Conservation (phyloP, 1,140 invertebrate genomes). For the Trichogramma pretiosum region DNA sequence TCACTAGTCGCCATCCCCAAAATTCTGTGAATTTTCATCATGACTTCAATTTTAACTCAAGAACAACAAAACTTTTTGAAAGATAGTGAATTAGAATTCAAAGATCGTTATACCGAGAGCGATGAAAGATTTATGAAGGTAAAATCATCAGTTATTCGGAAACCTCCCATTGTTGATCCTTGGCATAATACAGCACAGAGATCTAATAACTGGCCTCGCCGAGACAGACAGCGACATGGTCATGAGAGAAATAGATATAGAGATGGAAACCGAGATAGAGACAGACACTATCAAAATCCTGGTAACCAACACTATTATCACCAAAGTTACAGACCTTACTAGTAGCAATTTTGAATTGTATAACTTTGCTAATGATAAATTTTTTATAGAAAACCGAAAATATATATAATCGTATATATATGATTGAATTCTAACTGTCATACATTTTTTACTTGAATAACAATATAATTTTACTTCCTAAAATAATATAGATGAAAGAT, state of each 20-base stretch:
- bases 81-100: constrained; percentile 49
- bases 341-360: too few relatives aligned
- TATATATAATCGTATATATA: too few relatives aligned
- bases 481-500: too few relatives aligned
- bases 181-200: constrained; percentile 35
- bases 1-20: constrained; percentile 26
- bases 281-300: background rate
- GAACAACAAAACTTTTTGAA: constrained; percentile 39
- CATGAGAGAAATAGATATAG: background rate
- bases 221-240: background rate
- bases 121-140: constrained; percentile 45
- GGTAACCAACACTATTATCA: background rate
- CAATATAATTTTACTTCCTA: too few relatives aligned
- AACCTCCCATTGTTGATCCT: constrained; percentile 48
- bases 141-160: constrained; percentile 27
- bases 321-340: background rate
- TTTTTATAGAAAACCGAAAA: too few relatives aligned
- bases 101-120: constrained; percentile 45
- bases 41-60: constrained; percentile 13
- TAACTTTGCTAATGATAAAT: too few relatives aligned
- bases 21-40: constrained; percentile 21
- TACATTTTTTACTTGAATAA: too few relatives aligned
- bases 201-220: constrained; percentile 1
- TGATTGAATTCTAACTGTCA: too few relatives aligned
- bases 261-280: background rate